Base-by-base conservation (phyloP, 2,888 invertebrate species). In the Agriopis leucophaearia region DNA sequence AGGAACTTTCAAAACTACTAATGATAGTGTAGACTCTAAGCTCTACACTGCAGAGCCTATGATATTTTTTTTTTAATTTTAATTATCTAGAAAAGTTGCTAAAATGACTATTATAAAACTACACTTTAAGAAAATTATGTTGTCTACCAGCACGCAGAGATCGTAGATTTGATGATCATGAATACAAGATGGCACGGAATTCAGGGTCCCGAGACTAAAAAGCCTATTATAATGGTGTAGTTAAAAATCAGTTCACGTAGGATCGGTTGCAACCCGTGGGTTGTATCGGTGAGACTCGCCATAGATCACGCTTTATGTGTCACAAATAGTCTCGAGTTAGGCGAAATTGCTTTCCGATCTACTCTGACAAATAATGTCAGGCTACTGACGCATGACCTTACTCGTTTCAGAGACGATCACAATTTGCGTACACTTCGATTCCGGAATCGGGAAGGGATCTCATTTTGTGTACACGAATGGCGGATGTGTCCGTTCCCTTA, bases 321-420 rank as follows among this genome's bases (percentile, higher is more conserved):
- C 91, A 92, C 91, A 92, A 94, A 93, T 92, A 91, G 91, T 89
- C 88, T 86, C 86, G 87, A 89, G 88, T 90, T 91, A 91, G 88
- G 81, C 84, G 84, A 89, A 92, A 93, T 93, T 91, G 92, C 90
- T 89, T 92, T 92, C 88, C 89, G 88, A 92, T 94, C 89, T 88
- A 89, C 88, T 90, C 86, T 89, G 88, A 91, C 91, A 90, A 91
- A 92, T 92, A 92, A 92, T 89, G 88, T 88, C 87, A 88, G 86
- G 82, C 87, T 83, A 89, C 84, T 90, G 90, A 90, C 81, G 90
- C 89, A 89, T 88, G 85, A 86, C 89, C 87, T 87, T 83, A 84
- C 84, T 84, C 86, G 87, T 86, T 88, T 85, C 87, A 83, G 86
- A 86, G 88, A 88, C 85, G 84, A 88, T 88, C 88, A 87, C 87